Percentiles rank a stretch among this genome's conserved stretches.
phyloP scores from a whole-genome alignment of 2,888 invertebrate species.

The Stenoptilia bipunctidactyla region DNA sequence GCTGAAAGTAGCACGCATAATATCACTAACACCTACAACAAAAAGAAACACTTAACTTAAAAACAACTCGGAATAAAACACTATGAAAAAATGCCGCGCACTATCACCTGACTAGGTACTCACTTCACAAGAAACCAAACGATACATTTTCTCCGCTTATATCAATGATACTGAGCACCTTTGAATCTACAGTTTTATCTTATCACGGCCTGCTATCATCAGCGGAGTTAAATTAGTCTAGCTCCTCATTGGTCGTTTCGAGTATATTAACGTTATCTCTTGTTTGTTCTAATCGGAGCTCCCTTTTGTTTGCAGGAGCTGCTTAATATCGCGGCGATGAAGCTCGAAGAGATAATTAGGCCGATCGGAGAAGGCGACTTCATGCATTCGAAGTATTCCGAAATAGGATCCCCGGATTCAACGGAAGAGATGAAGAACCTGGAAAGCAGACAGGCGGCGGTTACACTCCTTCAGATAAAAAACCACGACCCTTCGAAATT shows the following conservation, averaged over 20 bases:
- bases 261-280: conserved; percentile 45
- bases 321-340: conserved; percentile 67
- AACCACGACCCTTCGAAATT: conserved; percentile 65
- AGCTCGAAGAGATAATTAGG: conserved; percentile 71
- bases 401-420: conserved; percentile 60
- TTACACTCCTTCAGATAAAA: conserved; percentile 62
- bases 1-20: conserved; percentile 44
- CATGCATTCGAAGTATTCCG: conserved; percentile 48
- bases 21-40: conserved; percentile 63
- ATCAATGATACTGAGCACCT: conserved; percentile 49
- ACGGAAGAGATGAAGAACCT: conserved; percentile 67
- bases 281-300: conserved; percentile 34
- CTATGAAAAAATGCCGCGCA: conserved; percentile 18
- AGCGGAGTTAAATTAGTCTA: conserved; percentile 43
- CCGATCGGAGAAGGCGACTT: conserved; percentile 49
- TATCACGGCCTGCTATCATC: conserved; percentile 47
- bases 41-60: conserved; percentile 41
- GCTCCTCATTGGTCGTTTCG: conserved; percentile 48
- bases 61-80: too few relatives aligned
- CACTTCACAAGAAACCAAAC: conserved; percentile 40
- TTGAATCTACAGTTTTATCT: conserved; percentile 49
- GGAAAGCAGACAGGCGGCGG: conserved; percentile 65
- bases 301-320: conserved; percentile 67
- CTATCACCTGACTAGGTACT: conserved; percentile 20
- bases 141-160: conserved; percentile 51